Percentiles rank a stretch among this genome's conserved stretches.
Conservation (phyloP, 2,113 vertebrate genomes). For the Mobula birostris region DNA sequence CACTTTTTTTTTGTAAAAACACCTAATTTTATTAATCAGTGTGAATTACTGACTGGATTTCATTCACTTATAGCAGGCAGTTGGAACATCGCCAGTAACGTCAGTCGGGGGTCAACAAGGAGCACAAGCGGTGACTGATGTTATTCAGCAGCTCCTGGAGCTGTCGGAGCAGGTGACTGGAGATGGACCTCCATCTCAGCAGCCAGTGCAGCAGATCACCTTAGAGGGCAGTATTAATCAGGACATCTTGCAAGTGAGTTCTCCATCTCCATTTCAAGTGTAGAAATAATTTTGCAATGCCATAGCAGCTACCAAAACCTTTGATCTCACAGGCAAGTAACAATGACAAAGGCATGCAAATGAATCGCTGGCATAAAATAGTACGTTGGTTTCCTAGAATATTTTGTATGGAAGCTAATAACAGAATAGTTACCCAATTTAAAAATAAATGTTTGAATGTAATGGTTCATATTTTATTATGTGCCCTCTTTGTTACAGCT, state of each 20-base stretch:
- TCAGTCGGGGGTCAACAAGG: conserved; percentile 59
- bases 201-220: conserved; percentile 64
- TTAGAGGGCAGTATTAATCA: conserved; percentile 85
- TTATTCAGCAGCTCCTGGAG: conserved; percentile 93
- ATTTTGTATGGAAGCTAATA: not conserved
- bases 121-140: conserved; percentile 81
- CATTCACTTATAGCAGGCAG: conserved; percentile 42
- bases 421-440: not conserved
- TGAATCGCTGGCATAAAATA: too few relatives aligned
- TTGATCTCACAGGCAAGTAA: not conserved
- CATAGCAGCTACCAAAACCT: not conserved
- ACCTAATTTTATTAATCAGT: not conserved
- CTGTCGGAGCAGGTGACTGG: conserved; percentile 82
- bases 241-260: conserved; percentile 88
- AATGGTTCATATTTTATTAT: not conserved
- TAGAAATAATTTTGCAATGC: not conserved
- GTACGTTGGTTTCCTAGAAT: not conserved
- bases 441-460: not conserved
- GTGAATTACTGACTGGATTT: not conserved
- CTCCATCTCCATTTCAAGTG: not conserved
- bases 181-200: conserved; percentile 69
- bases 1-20: not conserved
- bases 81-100: conserved; percentile 51
- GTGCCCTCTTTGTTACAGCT: not conserved
- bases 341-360: not conserved